Conservation (phyloP, 2,797 vertebrate species). For the Rhinella marina region DNA sequence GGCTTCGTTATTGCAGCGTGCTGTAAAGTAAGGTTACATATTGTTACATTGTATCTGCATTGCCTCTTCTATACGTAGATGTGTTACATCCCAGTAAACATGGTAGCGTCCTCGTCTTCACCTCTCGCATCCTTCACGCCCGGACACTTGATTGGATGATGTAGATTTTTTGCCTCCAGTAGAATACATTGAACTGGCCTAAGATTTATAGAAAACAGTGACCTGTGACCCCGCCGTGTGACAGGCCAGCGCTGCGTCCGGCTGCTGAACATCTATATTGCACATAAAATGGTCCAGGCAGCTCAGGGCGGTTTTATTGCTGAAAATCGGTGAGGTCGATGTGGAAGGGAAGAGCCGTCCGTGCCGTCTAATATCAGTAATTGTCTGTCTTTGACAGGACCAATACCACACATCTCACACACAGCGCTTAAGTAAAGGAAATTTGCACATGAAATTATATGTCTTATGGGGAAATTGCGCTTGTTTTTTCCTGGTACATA, state of each 20-base stretch:
- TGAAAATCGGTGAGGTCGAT: slow-evolving; percentile 83
- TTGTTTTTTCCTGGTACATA: slow-evolving; percentile 81
- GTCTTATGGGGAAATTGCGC: slow-evolving; percentile 84
- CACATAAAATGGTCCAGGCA: slow-evolving; percentile 8
- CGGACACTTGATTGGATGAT: neutral
- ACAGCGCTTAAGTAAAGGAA: slow-evolving; percentile 86
- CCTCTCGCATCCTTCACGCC: neutral
- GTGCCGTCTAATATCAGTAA: slow-evolving; percentile 99
- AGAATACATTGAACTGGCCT: neutral
- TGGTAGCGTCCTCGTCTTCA: too few relatives aligned
- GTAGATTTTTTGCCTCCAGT: slow-evolving; percentile 4
- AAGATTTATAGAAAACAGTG: neutral
- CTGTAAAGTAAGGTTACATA: neutral
- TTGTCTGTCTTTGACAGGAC: slow-evolving; percentile 98
- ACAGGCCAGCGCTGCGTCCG: neutral
- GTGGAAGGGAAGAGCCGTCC: slow-evolving; percentile 84
- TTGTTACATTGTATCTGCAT: neutral
- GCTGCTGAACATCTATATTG: slow-evolving; percentile 8
- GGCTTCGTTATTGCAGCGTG: neutral
- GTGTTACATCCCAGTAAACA: neutral
- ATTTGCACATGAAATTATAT: slow-evolving; percentile 99
- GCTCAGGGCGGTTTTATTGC: slow-evolving; percentile 84
- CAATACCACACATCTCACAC: slow-evolving; percentile 96
- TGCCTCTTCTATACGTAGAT: neutral
- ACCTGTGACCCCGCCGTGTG: neutral